Evolutionary conservation across 2,888 invertebrate genomes (phyloP), one percentile per base, ranked within the genome.

Genomic region (Calephelis perditalis): DNA sequence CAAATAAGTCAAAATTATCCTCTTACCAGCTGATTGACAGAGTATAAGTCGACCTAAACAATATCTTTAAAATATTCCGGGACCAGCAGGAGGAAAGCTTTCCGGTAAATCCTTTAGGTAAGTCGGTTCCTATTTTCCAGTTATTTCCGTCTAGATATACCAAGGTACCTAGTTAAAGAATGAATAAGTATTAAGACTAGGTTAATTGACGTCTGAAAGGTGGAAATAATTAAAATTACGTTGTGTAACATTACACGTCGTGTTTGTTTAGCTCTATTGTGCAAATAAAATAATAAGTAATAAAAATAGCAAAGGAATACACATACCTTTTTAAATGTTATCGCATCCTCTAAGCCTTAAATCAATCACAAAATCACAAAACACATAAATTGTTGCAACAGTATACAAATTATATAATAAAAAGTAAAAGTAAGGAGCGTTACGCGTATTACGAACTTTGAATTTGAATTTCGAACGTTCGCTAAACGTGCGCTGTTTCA

Each of bases 401-500:
- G 64, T 63, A 67, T 62, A 65, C 47, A 67, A 62, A 66, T 68
- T 65, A 71, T 66, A 64, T 67, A 68, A 67, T 62, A 63, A 72
- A 73, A 73, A 75, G 76, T 73, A 73, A 72, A 74, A 74, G 73
- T 73, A 63, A 65, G 63, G 59, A 66, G 68, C 60, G 65, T 52
- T 52, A 52, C 52, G 52, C 52, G 52, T 52, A 35, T 52, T 52
- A 52, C 69, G 68, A 63, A 65, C 62, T 61, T 60, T 66, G 69
- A 63, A 62, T 73, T 70, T 62, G 66, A 71, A 70, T 71, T 71
- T 68, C 57, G 65, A 70, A 67, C 61, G 62, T 65, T 64, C 70
- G 65, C 65, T 63, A 68, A 57, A 71, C 84, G 83, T 81, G 80
- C 79, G 73, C 71, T 61, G 64, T 67, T 72, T 71, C 79, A 85